Evolutionary conservation across 2,888 invertebrate genomes (phyloP).

Genomic region (Fragum whitleyi): DNA sequence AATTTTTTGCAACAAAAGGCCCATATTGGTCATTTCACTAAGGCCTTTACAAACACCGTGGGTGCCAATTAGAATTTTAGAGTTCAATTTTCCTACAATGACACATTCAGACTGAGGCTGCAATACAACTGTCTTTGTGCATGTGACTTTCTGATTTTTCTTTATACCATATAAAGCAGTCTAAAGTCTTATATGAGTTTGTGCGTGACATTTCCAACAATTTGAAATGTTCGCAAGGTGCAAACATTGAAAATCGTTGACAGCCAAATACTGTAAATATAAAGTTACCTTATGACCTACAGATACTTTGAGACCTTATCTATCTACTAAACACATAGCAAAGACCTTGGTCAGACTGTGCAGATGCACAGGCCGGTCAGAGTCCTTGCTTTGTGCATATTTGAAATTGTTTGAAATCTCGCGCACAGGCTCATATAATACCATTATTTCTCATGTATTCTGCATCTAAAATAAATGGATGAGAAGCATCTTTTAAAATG

Average conservation of each 20-base stretch:
- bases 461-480: slow-evolving; percentile 47
- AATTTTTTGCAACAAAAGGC: slow-evolving; percentile 46
- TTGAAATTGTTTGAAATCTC: no score
- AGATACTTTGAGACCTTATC: no score
- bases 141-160: slow-evolving; percentile 32
- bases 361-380: no score
- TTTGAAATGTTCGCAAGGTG: no score
- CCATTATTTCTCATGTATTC: slow-evolving; percentile 32
- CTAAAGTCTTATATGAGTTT: slow-evolving; percentile 36
- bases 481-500: slow-evolving; percentile 30
- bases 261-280: no score
- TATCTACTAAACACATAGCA: no score
- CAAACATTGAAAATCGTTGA: no score
- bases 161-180: slow-evolving; percentile 17
- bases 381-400: no score
- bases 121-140: slow-evolving; percentile 23
- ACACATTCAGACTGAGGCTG: slow-evolving; percentile 41
- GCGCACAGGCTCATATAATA: no score
- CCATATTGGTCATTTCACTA: slow-evolving; percentile 29
- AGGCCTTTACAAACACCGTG: slow-evolving; percentile 44
- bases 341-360: no score
- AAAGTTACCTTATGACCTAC: no score
- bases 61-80: slow-evolving; percentile 23
- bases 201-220: no score
- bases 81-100: slow-evolving; percentile 25